Evolutionary conservation across 2,888 invertebrate species (phyloP), one percentile per base, ranked within the genome.

Genomic region (Eudiplozoon nipponicum): DNA sequence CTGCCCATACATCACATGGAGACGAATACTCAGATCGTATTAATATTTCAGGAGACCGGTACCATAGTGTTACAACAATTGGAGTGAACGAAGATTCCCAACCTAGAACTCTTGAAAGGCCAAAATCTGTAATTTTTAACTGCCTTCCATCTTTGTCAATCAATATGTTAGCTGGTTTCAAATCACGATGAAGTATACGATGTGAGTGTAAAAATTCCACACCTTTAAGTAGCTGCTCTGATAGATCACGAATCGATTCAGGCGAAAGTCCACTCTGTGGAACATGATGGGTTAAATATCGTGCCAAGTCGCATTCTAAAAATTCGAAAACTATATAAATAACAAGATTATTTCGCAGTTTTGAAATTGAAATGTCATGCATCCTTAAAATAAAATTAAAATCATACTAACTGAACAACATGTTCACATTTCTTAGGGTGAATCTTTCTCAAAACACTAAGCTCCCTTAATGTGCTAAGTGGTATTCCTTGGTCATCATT

Each of bases 121-220:
- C 41, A 22, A 41, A 40, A 22, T 41, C 41, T 4, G 41, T 40
- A 22, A 41, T 41, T 20, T 41, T 41, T 5, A 41, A 28, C 15
- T 36, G 15, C 11, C 18, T 39, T 3, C 37, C 38, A 5, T n/a
- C 11, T 22, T 21, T 22, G 22, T 41, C 28, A n/a, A 41, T 29
- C 7, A 41, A 31, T 19, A 41, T 41, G 22, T 41, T 41, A 3
- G 36, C 41, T 3, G 41, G 37, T 18, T 41, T 41, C n/a, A 41
- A 39, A 39, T 41, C 41, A 3, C 41, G 23, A 19, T 41, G 41
- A 15, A 40, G 28, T 15, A 41, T 40, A 15, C 41, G 39, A 41
- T 40, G 21, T 15, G 38, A 39, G 19, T 41, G 41, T n/a, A 41
- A 18, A 22, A 40, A 39, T 3, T 41, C 26, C 5, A 41, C 28